phyloP scores from a whole-genome alignment of 2,888 invertebrate species.

The Rosalia funebris region DNA sequence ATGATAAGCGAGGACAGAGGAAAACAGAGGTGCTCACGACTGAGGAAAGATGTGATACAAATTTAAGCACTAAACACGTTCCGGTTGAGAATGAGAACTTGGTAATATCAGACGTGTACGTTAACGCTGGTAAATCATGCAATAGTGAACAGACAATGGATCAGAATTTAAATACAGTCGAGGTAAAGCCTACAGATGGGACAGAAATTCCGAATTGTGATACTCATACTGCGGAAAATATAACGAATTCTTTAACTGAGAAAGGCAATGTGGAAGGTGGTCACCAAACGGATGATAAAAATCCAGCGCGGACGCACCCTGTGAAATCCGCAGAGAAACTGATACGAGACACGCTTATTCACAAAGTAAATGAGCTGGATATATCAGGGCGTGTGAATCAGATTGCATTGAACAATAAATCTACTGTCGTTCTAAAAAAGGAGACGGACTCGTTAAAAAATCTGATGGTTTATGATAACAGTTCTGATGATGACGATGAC shows the following conservation, averaged over 20 bases:
- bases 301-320: too few relatives aligned
- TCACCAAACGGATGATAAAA: neutral
- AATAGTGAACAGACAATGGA: neutral
- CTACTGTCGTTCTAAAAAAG: constrained; percentile 35
- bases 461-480: constrained; percentile 38
- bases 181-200: neutral
- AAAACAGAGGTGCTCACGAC: neutral
- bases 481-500: constrained; percentile 49
- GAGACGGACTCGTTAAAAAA: constrained; percentile 36
- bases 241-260: constrained; percentile 4
- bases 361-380: constrained; percentile 27
- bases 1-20: neutral
- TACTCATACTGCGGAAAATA: constrained; percentile 12
- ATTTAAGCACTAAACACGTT: neutral
- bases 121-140: neutral
- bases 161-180: constrained; percentile 3
- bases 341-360: constrained; percentile 11
- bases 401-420: constrained; percentile 1
- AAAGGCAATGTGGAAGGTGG: constrained; percentile 5
- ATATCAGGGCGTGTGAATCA: constrained; percentile 6
- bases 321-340: neutral
- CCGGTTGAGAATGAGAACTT: too few relatives aligned
- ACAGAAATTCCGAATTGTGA: constrained; percentile 1
- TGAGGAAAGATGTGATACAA: constrained; percentile 1
- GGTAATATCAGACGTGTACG: neutral